phyloP scores from a whole-genome alignment of 2,113 vertebrate genomes.

The Poeciliopsis occidentalis region DNA sequence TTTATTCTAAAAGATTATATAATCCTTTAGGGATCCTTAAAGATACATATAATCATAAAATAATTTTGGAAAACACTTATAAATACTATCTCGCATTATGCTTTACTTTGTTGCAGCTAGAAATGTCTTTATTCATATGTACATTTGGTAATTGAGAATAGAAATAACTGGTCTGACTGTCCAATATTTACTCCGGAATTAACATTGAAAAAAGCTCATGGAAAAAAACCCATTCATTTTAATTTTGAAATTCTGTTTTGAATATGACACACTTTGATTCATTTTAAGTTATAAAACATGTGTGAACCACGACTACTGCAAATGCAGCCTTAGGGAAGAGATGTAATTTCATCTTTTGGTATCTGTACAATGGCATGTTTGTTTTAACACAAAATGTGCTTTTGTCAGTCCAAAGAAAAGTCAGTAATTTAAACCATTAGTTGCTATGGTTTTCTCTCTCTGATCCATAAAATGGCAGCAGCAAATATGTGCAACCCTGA shows the following conservation, averaged over 20 bases:
- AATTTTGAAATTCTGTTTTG: neutral
- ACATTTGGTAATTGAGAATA: neutral
- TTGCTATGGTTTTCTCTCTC: neutral
- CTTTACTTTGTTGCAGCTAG: neutral
- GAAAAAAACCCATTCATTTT: neutral
- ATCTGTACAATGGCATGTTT: neutral
- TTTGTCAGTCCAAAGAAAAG: neutral
- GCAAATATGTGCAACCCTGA: neutral
- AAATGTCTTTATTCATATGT: neutral
- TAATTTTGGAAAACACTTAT: too few relatives aligned
- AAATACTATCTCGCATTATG: too few relatives aligned
- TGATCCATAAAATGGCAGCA: neutral
- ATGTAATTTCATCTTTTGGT: neutral
- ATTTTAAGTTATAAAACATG: neutral
- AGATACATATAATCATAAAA: too few relatives aligned
- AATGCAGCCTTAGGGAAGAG: neutral
- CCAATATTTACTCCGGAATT: neutral
- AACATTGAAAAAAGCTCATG: neutral
- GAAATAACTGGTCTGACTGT: neutral
- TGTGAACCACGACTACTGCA: neutral
- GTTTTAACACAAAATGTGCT: neutral
- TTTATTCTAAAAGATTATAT: too few relatives aligned
- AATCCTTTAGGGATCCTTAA: too few relatives aligned
- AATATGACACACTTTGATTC: neutral
- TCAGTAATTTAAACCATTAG: too few relatives aligned